Percentiles rank a stretch among this genome's conserved stretches.
Conservation (phyloP, 2,888 invertebrate species). For the Lacanobia oleracea region DNA sequence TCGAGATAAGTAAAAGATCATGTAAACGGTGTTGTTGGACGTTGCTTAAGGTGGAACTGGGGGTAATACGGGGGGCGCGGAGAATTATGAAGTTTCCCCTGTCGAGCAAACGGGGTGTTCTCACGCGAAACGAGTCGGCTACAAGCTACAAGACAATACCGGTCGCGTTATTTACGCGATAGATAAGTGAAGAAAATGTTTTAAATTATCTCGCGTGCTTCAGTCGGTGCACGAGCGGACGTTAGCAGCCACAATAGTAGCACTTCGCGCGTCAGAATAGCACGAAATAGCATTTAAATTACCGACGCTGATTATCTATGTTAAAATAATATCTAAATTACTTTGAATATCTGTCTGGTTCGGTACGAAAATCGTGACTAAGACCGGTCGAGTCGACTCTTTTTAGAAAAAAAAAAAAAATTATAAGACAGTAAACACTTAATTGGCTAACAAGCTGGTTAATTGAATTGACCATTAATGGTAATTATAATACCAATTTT, state of each 20-base stretch:
- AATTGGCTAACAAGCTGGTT: constrained; percentile 12
- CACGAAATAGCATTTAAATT: constrained; percentile 72
- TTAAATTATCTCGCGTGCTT: constrained; percentile 81
- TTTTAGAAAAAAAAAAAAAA: constrained; percentile 12
- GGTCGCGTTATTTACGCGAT: constrained; percentile 80
- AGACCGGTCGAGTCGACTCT: neutral
- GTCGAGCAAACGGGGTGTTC: constrained; percentile 76
- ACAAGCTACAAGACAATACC: constrained; percentile 82
- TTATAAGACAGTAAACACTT: constrained; percentile 13
- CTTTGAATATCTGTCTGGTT: constrained; percentile 59
- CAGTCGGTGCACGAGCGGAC: constrained; percentile 68
- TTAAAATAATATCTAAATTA: constrained; percentile 68
- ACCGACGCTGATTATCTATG: constrained; percentile 63
- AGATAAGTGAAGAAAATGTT: constrained; percentile 83
- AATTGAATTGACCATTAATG: constrained; percentile 11
- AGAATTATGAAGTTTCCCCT: constrained; percentile 83
- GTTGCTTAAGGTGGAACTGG: constrained; percentile 12
- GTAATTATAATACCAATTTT: constrained; percentile 18
- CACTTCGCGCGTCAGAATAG: constrained; percentile 67
- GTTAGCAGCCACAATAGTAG: constrained; percentile 62
- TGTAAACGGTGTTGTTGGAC: constrained; percentile 44
- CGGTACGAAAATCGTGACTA: constrained; percentile 47
- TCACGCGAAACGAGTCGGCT: constrained; percentile 84
- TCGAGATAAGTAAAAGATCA: constrained; percentile 52
- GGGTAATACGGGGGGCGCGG: constrained; percentile 50